Evolutionary conservation across 1,140 invertebrate genomes (phyloP).

Genomic region (Trinorchestia longiramus): DNA sequence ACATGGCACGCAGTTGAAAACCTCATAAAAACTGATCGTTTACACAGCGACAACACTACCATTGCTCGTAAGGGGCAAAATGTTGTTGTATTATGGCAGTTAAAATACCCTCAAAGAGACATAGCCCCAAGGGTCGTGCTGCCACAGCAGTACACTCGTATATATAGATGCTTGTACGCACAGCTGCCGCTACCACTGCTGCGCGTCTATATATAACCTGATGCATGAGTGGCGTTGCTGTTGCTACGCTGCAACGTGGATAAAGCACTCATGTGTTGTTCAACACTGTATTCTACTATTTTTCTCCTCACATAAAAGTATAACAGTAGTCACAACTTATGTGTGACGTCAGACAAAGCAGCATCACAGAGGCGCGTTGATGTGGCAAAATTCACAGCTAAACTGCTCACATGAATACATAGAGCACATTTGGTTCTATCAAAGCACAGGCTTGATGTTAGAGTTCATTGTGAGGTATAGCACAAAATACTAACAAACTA

Average conservation of each 20-base stretch:
- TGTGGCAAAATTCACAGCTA: background rate
- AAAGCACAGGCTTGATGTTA: background rate
- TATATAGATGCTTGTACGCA: background rate
- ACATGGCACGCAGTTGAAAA: background rate
- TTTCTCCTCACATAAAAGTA: background rate
- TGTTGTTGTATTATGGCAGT: conserved; percentile 1
- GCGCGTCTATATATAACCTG: background rate
- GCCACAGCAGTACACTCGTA: background rate
- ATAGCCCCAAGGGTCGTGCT: background rate
- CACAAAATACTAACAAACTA: background rate
- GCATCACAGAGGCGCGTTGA: background rate
- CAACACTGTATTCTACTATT: background rate
- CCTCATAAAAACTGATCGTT: background rate
- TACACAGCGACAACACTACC: background rate
- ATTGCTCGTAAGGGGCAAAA: background rate
- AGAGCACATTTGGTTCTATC: background rate
- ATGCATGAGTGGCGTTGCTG: background rate
- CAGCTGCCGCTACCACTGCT: background rate
- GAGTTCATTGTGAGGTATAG: background rate
- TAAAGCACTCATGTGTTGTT: background rate
- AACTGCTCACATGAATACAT: background rate
- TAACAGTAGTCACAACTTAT: background rate
- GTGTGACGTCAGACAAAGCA: background rate
- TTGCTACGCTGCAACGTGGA: background rate
- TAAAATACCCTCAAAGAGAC: background rate